A percentile compares a stretch with the other conserved stretches of the same genome.
phyloP scores from a whole-genome alignment of 1,140 invertebrate genomes.

The Helicoverpa armigera region DNA sequence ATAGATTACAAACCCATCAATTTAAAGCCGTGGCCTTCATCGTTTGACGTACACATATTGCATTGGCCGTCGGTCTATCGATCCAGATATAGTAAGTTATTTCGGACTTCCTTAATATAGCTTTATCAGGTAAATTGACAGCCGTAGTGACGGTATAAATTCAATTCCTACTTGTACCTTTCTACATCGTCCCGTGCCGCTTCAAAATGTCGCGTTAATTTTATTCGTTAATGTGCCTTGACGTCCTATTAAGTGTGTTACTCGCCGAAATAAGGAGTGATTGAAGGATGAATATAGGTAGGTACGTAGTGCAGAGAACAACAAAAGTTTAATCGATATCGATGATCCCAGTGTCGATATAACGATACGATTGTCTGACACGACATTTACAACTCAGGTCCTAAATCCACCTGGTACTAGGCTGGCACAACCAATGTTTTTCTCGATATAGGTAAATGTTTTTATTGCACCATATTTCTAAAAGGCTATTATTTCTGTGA shows the following conservation, averaged over 20 bases:
- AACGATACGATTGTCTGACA: constrained; percentile 58
- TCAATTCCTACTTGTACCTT: too few species aligned
- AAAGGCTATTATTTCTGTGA: constrained; percentile 50
- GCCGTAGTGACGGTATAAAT: too few species aligned
- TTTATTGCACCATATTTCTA: constrained; percentile 51
- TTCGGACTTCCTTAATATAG: not conserved
- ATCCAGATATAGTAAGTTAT: not conserved
- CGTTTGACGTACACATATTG: not conserved
- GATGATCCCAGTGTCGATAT: constrained; percentile 56
- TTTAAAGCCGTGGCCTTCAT: not conserved
- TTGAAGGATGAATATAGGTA: not conserved
- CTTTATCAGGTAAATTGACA: not conserved
- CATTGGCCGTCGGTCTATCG: not conserved
- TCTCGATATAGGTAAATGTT: constrained; percentile 49
- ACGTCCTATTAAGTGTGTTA: not conserved
- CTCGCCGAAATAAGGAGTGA: not conserved
- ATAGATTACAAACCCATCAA: constrained; percentile 21
- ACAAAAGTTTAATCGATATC: constrained; percentile 52
- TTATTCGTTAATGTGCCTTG: not conserved
- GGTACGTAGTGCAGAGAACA: constrained; percentile 18
- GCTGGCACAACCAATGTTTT: constrained; percentile 56
- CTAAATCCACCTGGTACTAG: constrained; percentile 64
- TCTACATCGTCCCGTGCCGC: too few species aligned
- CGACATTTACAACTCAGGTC: constrained; percentile 62
- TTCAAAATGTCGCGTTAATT: not conserved